Conservation (phyloP, 2,888 invertebrate genomes). For the Hoplodrina blanda region DNA sequence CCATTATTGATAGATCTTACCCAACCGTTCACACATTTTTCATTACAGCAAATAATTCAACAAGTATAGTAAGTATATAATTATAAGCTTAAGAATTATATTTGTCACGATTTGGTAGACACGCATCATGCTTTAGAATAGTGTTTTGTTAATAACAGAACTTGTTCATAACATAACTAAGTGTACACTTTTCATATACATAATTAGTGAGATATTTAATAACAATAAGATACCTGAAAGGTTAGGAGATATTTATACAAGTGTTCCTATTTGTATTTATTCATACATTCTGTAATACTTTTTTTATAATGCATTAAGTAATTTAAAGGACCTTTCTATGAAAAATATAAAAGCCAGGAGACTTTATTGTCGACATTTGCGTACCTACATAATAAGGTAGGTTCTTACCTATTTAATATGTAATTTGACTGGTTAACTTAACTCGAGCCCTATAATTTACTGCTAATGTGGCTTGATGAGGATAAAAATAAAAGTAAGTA, state of each 20-base stretch:
- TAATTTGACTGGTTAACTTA: constrained; percentile 24
- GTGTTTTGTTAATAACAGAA: constrained; percentile 76
- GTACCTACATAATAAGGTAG: constrained; percentile 10
- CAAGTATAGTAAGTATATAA: constrained; percentile 34
- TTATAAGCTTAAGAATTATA: constrained; percentile 34
- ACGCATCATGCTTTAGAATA: constrained; percentile 83
- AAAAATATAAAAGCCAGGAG: constrained; percentile 42
- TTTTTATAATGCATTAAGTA: constrained; percentile 1
- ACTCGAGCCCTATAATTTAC: constrained; percentile 6
- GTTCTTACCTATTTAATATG: neutral
- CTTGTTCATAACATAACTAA: constrained; percentile 63
- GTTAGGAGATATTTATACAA: constrained; percentile 65
- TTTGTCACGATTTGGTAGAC: constrained; percentile 64
- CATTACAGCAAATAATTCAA: constrained; percentile 47
- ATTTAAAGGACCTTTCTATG: constrained; percentile 19
- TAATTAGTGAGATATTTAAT: constrained; percentile 63
- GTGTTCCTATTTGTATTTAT: constrained; percentile 60
- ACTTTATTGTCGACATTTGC: constrained; percentile 60
- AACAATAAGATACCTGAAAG: constrained; percentile 65
- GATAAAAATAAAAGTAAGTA: neutral
- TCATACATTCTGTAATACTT: constrained; percentile 75
- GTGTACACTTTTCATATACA: constrained; percentile 53
- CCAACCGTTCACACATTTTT: constrained; percentile 53
- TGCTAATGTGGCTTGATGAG: constrained; percentile 3
- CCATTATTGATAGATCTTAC: constrained; percentile 37